A percentile compares a stretch with the other conserved stretches of the same genome.
Conservation (phyloP, 1,140 invertebrate genomes). For the Kradibia gibbosae region DNA sequence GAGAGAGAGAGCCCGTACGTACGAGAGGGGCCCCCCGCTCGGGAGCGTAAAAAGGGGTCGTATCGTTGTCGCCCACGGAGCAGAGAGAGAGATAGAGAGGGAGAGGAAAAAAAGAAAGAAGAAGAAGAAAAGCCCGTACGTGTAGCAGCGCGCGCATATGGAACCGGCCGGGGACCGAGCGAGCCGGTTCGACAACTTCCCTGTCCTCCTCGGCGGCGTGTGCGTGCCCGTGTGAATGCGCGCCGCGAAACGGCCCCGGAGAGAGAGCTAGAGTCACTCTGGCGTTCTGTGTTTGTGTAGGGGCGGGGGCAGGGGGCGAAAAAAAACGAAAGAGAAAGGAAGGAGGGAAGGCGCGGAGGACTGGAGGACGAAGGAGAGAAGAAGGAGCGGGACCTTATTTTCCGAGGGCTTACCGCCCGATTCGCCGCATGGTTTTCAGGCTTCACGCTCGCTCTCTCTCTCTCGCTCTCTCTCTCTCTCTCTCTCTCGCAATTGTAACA, state of each 20-base stretch:
- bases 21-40: conserved; percentile 41
- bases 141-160: background rate
- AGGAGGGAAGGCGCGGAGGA: background rate
- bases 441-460: no score
- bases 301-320: background rate
- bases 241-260: no score
- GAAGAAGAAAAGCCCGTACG: background rate
- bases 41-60: conserved; percentile 38
- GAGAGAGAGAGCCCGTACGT: no score
- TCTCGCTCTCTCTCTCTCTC: no score
- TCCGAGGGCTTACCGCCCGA: background rate
- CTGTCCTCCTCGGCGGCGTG: background rate
- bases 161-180: background rate
- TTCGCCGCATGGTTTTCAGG: background rate
- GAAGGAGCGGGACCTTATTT: background rate
- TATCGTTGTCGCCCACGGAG: conserved; percentile 4
- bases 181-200: conserved; percentile 25
- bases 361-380: background rate
- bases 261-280: no score
- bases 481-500: background rate
- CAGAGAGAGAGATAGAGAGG: background rate
- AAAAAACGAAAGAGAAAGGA: background rate
- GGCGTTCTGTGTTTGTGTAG: background rate
- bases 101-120: no score
- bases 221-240: background rate